Base-by-base conservation (phyloP, 2,888 invertebrate genomes). In the Xestia sexstrigata region DNA sequence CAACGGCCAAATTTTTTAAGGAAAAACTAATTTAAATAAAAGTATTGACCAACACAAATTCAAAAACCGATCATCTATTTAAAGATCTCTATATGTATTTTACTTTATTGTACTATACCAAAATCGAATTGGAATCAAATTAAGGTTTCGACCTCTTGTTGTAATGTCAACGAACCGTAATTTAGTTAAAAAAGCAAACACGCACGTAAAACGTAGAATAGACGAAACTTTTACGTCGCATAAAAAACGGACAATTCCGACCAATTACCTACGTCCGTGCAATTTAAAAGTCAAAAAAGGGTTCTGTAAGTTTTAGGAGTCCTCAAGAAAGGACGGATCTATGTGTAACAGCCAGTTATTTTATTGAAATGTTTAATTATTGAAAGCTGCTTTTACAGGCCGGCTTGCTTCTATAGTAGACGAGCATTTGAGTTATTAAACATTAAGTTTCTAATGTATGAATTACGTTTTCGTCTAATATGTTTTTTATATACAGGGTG, bases 241-340 rank as follows among this genome's bases (percentile, higher is more conserved):
- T 42, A 58, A 81, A 75, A 65, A 68, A 52, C 23, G 20, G 13
- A 7, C 45, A 55, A 74, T 74, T 17, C 55, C 62, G 17, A 55
- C 39, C 68, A 68, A 74, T 79, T 58, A 60, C 39, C 45, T 9
- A 15, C 45, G 35, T 42, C 42, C 17, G 45, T 23, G n/a, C n/a
- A 73, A 35, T 47, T 49, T n/a, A 49, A 58, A n/a, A n/a, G n/a
- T n/a, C n/a, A n/a, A n/a, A n/a, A 79, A 72, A 80, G 9, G 65
- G 73, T 58, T 63, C 30, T 30, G 15, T 42, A 62, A 65, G 39
- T 65, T 65, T 65, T 8, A 20, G n/a, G 6, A 23, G 13, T n/a
- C 47, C n/a, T 17, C 15, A 49, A 58, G 55, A 52, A 58, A 17
- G n/a, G 23, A 20, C 15, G 35, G 9, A 49, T 8, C 0, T 42